Percentiles rank a stretch among this genome's conserved stretches.
Evolutionary conservation across 2,113 vertebrate genomes (phyloP).

Genomic region (Elgaria multicarinata): DNA sequence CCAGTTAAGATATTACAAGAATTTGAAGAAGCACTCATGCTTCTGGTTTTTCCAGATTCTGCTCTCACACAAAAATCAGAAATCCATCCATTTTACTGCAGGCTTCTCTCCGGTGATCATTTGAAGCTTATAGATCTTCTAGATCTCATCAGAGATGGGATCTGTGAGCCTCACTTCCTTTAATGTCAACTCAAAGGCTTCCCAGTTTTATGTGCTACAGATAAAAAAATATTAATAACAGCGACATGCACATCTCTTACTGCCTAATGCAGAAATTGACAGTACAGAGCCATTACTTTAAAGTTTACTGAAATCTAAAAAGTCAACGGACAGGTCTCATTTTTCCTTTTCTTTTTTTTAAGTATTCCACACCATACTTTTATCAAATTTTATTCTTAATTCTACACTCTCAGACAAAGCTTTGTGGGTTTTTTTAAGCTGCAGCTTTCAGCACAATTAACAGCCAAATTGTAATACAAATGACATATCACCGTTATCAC

Average conservation of each 20-base stretch:
- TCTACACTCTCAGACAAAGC: conserved; percentile 65
- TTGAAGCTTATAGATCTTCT: background rate
- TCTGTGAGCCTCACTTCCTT: background rate
- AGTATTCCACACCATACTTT: background rate
- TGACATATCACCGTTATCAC: conserved; percentile 82
- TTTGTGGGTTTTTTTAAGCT: conserved; percentile 56
- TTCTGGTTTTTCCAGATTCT: background rate
- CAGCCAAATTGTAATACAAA: conserved; percentile 81
- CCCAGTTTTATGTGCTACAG: background rate
- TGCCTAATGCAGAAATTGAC: background rate
- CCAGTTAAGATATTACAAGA: background rate
- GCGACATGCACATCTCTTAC: background rate
- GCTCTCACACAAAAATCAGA: background rate
- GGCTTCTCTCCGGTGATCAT: background rate
- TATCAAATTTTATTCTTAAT: conserved; percentile 62
- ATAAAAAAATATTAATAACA: too few relatives aligned
- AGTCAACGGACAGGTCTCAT: background rate
- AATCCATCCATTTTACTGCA: background rate
- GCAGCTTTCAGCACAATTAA: conserved; percentile 79
- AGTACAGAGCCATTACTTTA: background rate
- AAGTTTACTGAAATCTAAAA: conserved; percentile 16
- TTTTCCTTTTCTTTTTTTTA: background rate
- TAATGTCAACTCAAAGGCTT: background rate
- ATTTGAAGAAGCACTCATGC: background rate
- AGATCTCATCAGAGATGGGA: background rate